Percentiles rank a stretch among this genome's conserved stretches.
Conservation (phyloP, 2,888 invertebrate genomes). For the Lysandra bellargus region DNA sequence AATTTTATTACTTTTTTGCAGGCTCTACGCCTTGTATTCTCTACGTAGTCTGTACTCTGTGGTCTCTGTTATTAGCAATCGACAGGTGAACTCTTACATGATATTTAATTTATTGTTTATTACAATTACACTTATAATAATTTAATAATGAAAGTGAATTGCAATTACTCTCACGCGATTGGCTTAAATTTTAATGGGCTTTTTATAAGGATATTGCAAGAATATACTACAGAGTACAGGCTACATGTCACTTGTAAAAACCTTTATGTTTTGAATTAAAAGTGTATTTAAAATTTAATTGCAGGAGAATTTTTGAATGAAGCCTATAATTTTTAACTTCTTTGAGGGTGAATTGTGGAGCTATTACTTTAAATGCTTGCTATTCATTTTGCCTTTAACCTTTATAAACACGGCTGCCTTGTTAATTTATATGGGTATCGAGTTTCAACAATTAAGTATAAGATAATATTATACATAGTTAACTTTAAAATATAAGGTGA, state of each 20-base stretch:
- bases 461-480: background rate
- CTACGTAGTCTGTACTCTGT: background rate
- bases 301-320: background rate
- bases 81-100: background rate
- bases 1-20: background rate
- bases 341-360: background rate
- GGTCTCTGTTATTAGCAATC: background rate
- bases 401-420: background rate
- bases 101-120: constrained; percentile 15
- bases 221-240: background rate
- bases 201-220: background rate
- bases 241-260: background rate
- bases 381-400: constrained; percentile 14
- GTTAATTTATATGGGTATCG: background rate
- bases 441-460: background rate
- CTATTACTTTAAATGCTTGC: background rate
- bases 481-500: background rate
- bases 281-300: background rate
- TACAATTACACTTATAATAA: constrained; percentile 15
- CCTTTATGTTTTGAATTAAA: background rate
- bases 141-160: constrained; percentile 22
- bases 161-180: constrained; percentile 9
- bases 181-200: constrained; percentile 5
- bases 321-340: background rate
- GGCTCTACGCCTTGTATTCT: background rate